Conservation (phyloP, 1,140 invertebrate species). For the Temnothorax curvispinosus region DNA sequence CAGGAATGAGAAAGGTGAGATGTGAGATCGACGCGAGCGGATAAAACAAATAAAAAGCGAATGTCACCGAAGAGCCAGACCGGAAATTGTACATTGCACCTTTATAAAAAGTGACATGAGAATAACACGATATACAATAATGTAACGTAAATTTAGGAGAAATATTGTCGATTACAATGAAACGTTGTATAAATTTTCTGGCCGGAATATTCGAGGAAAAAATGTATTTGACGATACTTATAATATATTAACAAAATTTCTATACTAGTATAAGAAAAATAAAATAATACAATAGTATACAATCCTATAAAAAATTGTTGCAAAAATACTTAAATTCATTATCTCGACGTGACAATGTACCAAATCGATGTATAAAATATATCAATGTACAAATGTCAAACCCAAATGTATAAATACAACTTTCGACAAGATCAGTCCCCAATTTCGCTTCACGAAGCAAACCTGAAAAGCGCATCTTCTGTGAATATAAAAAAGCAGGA, state of each 20-base stretch:
- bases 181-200: neutral
- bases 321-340: conserved; percentile 6
- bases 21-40: conserved; percentile 13
- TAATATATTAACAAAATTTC: neutral
- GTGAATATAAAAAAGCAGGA: neutral
- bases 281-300: neutral
- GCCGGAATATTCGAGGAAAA: neutral
- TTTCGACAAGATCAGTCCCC: neutral
- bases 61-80: neutral
- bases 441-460: neutral
- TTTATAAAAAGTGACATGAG: neutral
- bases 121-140: neutral
- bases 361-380: no score
- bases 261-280: neutral
- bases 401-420: neutral
- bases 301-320: neutral
- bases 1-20: conserved; percentile 67
- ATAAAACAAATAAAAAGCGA: neutral
- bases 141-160: neutral
- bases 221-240: neutral
- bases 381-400: neutral
- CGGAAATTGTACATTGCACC: neutral
- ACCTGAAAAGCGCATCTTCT: neutral
- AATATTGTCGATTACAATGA: no score
- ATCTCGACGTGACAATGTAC: neutral